Evolutionary conservation across 2,797 vertebrate species (phyloP), one percentile per base, ranked within the genome.

Genomic region (Streptopelia turtur): DNA sequence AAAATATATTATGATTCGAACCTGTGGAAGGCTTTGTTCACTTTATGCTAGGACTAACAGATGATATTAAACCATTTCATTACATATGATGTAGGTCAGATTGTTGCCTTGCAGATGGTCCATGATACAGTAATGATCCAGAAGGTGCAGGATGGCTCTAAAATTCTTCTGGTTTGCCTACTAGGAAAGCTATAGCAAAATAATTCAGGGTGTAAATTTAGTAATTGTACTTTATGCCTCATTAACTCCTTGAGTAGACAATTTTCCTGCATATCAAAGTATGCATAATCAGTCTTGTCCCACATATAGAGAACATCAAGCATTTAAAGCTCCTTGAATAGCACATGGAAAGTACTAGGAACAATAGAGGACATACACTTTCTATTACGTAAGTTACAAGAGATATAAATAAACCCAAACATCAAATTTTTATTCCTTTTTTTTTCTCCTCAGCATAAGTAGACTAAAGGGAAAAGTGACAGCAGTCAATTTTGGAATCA

Each of bases 171-270:
- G n/a, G 45, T 61, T 85, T 87, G 60, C n/a, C 39, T 70, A 17
- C 14, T 56, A 81, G 39, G 33, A 89, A 93, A 83, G 76, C 49
- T 74, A 80, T 2, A 66, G 64, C 16, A 77, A 85, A 91, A 87
- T 80, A 89, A 87, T 35, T 84, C 15, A 66, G 31, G 10, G 9
- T 77, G 70, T 33, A 28, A 89, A 92, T 87, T 82, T 30, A 74
- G 49, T 77, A 94, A 89, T 83, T 91, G 69, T 33, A 63, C 76
- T 91, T 91, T 25, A 77, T 68, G 68, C 82, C 80, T 87, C 75
- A 94, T 87, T 94, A 94, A 80, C 22, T 87, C 56, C 39, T 70
- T 74, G 68, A 87, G 64, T 3, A 91, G 79, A 91, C 53, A 77
- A 85, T 87, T 89, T 94, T 53, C 28, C 52, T 83, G 59, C 43